Base-by-base conservation (phyloP, 2,797 vertebrate species). In the Holocentrus rufus region DNA sequence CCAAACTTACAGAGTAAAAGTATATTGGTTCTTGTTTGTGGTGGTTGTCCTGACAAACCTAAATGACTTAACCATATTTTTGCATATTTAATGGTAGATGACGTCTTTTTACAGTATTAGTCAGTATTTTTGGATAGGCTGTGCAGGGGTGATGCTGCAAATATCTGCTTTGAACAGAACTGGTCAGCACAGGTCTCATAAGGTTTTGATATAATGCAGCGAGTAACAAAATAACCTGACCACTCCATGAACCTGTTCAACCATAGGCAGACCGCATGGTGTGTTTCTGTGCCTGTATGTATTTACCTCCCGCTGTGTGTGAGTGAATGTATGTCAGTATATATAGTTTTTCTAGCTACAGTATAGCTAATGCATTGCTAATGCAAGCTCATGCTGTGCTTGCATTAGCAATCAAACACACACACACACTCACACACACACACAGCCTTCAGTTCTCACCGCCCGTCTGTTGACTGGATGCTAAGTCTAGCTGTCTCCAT, bases 401-500 rank as follows among this genome's bases (percentile, higher is more conserved):
- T 72, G 27, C 60, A 69, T 76, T 83, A 72, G 49, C 58, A 73
- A 84, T 84, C 74, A 81, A 84, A 84, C 68, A 50, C n/a, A 46
- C 56, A 57, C 64, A 53, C 67, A 30, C 22, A 42, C n/a, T 34
- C n/a, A 47, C 61, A 58, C 30, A 47, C 23, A 47, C 27, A 66
- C 61, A 39, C 44, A 30, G 71, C 30, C 65, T 66, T 71, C 73
- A 77, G 74, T 66, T 58, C 72, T 69, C 74, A 81, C 71, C 76
- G 84, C 71, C 77, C 49, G 65, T 79, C 69, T 83, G 76, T 81
- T 79, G 69, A 84, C 84, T 87, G 70, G 69, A 81, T 77, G 65
- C 82, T 83, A 72, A 67, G 77, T 82, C 74, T 62, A 36, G 78
- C 79, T 56, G 84, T 91, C 79, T 90, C 91, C 87, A 90, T 88